A percentile compares a stretch with the other conserved stretches of the same genome.
phyloP scores from a whole-genome alignment of 2,113 vertebrate genomes.

The Lepisosteus osseus region DNA sequence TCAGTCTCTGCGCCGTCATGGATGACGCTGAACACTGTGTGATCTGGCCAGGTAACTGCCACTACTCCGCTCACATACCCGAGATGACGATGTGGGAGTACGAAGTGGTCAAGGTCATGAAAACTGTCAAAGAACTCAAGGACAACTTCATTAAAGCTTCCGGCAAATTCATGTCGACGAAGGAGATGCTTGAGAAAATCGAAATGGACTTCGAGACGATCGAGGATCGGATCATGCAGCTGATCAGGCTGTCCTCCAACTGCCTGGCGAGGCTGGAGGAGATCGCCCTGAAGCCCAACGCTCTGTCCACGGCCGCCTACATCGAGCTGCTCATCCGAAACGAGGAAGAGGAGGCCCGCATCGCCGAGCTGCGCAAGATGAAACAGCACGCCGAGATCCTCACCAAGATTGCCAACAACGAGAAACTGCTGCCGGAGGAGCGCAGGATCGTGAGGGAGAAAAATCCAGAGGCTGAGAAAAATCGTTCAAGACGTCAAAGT shows the following conservation, averaged over 20 bases:
- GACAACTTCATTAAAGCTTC: conserved; percentile 34
- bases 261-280: conserved; percentile 32
- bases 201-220: conserved; percentile 12
- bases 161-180: conserved; percentile 23
- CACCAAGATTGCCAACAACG: conserved; percentile 22
- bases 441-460: too few species aligned
- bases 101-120: conserved; percentile 24
- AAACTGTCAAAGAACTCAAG: conserved; percentile 26
- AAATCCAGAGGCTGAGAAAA: too few species aligned
- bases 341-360: conserved; percentile 24
- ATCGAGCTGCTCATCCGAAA: conserved; percentile 34
- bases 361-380: conserved; percentile 21
- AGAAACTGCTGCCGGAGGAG: neutral
- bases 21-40: conserved; percentile 16
- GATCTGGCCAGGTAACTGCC: conserved; percentile 34
- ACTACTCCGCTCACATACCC: conserved; percentile 14
- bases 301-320: conserved; percentile 30
- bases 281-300: conserved; percentile 35
- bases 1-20: conserved; percentile 27
- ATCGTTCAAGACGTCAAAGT: too few species aligned
- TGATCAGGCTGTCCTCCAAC: conserved; percentile 26
- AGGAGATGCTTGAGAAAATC: conserved; percentile 25
- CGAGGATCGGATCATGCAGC: conserved; percentile 3
- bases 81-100: conserved; percentile 28
- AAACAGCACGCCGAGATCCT: conserved; percentile 16